phyloP scores from a whole-genome alignment of 2,888 invertebrate species.

The Melitaea athalia region DNA sequence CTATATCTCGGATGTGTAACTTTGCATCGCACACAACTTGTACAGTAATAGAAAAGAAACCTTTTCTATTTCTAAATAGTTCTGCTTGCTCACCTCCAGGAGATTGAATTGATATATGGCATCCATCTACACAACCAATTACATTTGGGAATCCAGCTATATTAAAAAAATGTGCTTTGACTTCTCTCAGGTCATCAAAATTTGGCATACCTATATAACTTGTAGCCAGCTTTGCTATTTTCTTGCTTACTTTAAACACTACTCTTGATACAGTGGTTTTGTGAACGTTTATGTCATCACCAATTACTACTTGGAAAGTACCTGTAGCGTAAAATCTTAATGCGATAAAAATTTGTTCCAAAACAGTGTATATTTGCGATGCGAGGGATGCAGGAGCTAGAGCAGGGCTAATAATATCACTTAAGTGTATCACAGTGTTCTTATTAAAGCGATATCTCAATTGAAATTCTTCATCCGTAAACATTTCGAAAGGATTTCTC shows the following conservation, averaged over 20 bases:
- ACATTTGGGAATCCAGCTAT: slow-evolving; percentile 25
- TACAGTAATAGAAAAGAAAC: slow-evolving; percentile 31
- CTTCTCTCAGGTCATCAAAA: background rate
- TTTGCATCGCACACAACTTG: slow-evolving; percentile 26
- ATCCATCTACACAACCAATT: slow-evolving; percentile 35
- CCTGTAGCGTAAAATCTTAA: slow-evolving; percentile 20
- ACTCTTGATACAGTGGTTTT: slow-evolving; percentile 33
- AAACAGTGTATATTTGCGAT: slow-evolving; percentile 9
- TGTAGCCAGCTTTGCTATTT: slow-evolving; percentile 23
- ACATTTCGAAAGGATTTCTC: no score
- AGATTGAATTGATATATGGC: no score
- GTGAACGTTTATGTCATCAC: slow-evolving; percentile 24
- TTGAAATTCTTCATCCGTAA: no score
- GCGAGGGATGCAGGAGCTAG: no score
- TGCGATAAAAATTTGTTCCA: slow-evolving; percentile 12
- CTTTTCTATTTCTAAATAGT: slow-evolving; percentile 31
- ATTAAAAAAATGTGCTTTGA: background rate
- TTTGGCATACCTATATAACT: slow-evolving; percentile 14
- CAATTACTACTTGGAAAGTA: slow-evolving; percentile 22
- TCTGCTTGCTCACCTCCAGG: slow-evolving; percentile 23
- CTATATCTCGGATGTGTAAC: background rate
- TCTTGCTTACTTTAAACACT: slow-evolving; percentile 24
- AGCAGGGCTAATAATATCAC: no score
- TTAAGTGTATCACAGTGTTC: no score
- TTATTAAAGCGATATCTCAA: no score